Evolutionary conservation across 2,797 vertebrate genomes (phyloP), one percentile per base, ranked within the genome.

Genomic region (Pseudochromis fuscus): DNA sequence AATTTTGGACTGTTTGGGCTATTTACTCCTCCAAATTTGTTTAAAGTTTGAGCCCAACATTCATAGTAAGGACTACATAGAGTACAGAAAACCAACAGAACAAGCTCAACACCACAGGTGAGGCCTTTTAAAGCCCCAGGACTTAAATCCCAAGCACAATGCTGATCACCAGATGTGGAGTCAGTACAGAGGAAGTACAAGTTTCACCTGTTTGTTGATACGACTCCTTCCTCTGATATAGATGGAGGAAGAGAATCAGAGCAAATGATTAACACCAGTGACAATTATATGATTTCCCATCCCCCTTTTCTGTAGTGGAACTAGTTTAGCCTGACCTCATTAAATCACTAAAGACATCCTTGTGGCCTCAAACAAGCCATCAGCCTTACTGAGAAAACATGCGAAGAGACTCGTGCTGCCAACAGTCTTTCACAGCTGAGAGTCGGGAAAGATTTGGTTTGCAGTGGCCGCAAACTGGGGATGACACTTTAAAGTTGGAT

Each of bases 281-380:
- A 85, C 75, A 82, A 82, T 79, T 51, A 77, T 72, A 69, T 72
- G 58, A 80, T 60, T 62, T 71, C 76, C 65, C 62, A 67, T 53
- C 79, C 75, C 63, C 77, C 70, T 75, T 69, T 73, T 64, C 76
- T 84, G 51, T 67, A 80, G 82, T 85, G 80, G 67, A 87, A 83
- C 85, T 77, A 90, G 86, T 91, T 89, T 84, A 80, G 82, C 74
- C 76, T 88, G 91, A 89, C 89, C 90, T 88, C 74, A 86, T 90
- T 90, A 87, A 81, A 87, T 83, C 86, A 87, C 77, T 70, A 66
- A 85, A 84, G 72, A 86, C 79, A 61, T 89, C 67, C 68, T 59
- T 42, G 62, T 84, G 83, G 83, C 87, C 84, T 90, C 59, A 85
- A 88, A 90, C 77, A 46, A 79, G 86, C 72, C 59, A 53, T 77